Evolutionary conservation across 2,113 vertebrate species (phyloP).

Genomic region (Phylloscopus whistleri): DNA sequence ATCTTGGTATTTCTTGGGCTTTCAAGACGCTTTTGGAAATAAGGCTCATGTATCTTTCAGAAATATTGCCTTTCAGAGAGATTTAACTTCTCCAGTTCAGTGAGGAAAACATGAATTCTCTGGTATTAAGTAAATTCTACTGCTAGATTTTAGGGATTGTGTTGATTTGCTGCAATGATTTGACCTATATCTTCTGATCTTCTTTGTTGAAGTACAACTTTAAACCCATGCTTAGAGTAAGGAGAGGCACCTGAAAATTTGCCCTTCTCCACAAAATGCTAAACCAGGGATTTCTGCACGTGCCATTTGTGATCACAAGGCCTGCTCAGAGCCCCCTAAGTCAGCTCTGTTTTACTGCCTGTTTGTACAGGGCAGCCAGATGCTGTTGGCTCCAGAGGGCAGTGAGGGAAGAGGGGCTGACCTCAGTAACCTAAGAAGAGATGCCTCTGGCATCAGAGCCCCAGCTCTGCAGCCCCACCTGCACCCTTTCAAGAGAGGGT

Average conservation of each 20-base stretch:
- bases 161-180: background rate
- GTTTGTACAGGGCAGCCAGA: background rate
- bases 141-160: background rate
- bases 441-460: no score
- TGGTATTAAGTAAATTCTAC: background rate
- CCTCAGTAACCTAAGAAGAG: fast-evolving
- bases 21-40: constrained; percentile 15
- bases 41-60: background rate
- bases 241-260: background rate
- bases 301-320: background rate
- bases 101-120: background rate
- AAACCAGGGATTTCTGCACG: background rate
- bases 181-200: background rate
- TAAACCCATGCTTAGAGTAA: background rate
- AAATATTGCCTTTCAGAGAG: background rate
- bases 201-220: background rate
- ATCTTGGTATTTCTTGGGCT: background rate
- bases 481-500: background rate
- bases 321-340: background rate
- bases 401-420: background rate
- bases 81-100: background rate
- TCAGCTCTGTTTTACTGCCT: background rate
- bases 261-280: background rate
- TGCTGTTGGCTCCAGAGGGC: background rate
- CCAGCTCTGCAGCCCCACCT: background rate